Evolutionary conservation across 2,888 invertebrate genomes (phyloP).

Genomic region (Ceratothoa steindachneri): DNA sequence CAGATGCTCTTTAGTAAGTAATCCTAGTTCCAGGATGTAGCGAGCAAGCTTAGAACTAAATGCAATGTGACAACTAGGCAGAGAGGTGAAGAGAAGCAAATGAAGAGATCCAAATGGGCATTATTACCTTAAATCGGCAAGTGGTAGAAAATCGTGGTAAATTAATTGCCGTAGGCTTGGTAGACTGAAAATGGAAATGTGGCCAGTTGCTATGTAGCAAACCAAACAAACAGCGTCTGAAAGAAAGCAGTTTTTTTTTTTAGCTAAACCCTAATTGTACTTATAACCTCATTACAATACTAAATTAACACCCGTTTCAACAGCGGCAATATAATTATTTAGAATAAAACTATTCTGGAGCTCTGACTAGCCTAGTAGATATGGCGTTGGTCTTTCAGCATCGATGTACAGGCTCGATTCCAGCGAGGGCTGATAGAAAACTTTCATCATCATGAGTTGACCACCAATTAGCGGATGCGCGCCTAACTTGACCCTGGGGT

Average conservation of each 20-base stretch:
- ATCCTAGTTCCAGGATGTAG: not conserved
- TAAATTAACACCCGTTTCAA: too few relatives aligned
- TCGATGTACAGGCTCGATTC: too few relatives aligned
- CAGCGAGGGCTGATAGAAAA: too few relatives aligned
- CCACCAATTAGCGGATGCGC: too few relatives aligned
- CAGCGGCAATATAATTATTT: too few relatives aligned
- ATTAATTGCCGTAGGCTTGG: slow-evolving; percentile 89
- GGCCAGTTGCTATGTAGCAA: slow-evolving; percentile 90
- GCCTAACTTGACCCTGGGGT: too few relatives aligned
- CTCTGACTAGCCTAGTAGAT: too few relatives aligned
- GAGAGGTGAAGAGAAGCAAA: not conserved
- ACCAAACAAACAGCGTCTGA: slow-evolving; percentile 90
- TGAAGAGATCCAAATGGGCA: slow-evolving; percentile 10
- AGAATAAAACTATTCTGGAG: too few relatives aligned
- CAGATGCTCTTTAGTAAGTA: not conserved
- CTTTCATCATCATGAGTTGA: too few relatives aligned
- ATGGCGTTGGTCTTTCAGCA: too few relatives aligned
- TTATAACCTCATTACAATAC: too few relatives aligned
- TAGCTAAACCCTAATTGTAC: not conserved
- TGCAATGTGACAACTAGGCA: not conserved
- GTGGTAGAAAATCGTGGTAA: slow-evolving; percentile 89
- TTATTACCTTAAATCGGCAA: slow-evolving; percentile 83
- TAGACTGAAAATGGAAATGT: slow-evolving; percentile 86
- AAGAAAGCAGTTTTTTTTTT: slow-evolving; percentile 47
- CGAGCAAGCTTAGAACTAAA: slow-evolving; percentile 16